Base-by-base conservation (phyloP, 2,113 vertebrate genomes). In the Gymnorhina tibicen region DNA sequence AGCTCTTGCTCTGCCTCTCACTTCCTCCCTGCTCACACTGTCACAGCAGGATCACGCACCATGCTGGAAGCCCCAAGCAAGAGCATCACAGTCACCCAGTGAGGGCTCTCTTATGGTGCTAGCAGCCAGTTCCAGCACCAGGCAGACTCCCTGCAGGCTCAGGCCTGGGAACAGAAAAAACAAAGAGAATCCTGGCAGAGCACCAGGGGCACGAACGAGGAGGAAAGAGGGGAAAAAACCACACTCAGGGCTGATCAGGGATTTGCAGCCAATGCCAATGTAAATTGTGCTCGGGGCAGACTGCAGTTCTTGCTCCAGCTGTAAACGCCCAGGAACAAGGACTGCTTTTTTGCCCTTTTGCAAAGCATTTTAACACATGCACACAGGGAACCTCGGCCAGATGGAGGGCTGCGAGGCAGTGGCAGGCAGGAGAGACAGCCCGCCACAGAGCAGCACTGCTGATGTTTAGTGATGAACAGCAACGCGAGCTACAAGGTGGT, bases 181-280 rank as follows among this genome's bases (percentile, higher is more conserved):
- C 12, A 42, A 42, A 49, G 39, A 86, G 76, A 23, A 37, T 9
- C 18, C 32, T 72, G 53, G 30, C 42, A 62, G 39, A 68, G n/a
- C 5, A 4, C 39, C 46, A 58, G 1, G 4, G 53, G 39, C 22
- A 60, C 0, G 1, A 78, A 24, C 0, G 0, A 50, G 26, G 42
- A 80, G 24, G 21, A 52, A 16, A 44, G 42, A 58, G 21, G 13
- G 8, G 3, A 6, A 79, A 67, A 82, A 41, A 0, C 7, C 13
- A 28, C 37, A 10, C 9, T 56, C 12, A 3, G 35, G 32, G 30
- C 21, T 3, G 3, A 49, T 4, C 6, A 5, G 72, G 41, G 64
- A 50, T 62, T 89, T 52, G 46, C 46, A 63, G 73, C 27, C 13
- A 1, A 49, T 1, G 13, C 41, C 55, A 46, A 16, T 4, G 1